phyloP scores from a whole-genome alignment of 2,797 vertebrate genomes.

The Atherinosoma microstoma region DNA sequence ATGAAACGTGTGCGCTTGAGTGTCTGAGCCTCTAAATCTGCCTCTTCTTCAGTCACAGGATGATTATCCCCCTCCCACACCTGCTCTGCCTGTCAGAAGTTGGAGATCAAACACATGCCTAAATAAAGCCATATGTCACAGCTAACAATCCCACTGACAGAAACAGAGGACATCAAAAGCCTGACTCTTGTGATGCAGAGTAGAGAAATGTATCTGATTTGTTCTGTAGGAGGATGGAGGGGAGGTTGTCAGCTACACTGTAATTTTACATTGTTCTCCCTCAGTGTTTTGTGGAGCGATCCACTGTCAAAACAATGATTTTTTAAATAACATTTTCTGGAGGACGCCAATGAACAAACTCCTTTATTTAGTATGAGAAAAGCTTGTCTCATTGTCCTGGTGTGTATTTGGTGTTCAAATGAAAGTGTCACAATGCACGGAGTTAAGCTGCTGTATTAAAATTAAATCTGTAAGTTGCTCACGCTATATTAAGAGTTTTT shows the following conservation, averaged over 20 bases:
- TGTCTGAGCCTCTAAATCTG: conserved; percentile 37
- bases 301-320: conserved; percentile 37
- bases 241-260: conserved; percentile 51
- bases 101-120: conserved; percentile 68
- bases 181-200: conserved; percentile 49
- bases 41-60: conserved; percentile 40
- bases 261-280: conserved; percentile 56
- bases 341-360: neutral
- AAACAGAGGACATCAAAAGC: conserved; percentile 59
- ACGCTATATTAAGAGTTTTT: conserved; percentile 1
- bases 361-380: neutral
- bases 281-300: conserved; percentile 27
- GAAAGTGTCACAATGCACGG: neutral
- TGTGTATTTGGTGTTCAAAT: neutral
- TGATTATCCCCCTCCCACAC: conserved; percentile 34
- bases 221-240: conserved; percentile 51
- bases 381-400: neutral
- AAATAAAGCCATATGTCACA: conserved; percentile 73
- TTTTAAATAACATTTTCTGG: conserved; percentile 8
- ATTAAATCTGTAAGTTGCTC: conserved; percentile 4
- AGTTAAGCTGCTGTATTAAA: conserved; percentile 2
- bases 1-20: conserved; percentile 14
- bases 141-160: conserved; percentile 40
- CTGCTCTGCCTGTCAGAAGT: conserved; percentile 58
- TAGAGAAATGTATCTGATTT: conserved; percentile 60